Conservation (phyloP, 2,888 invertebrate species). For the Neuroscelio doddi region DNA sequence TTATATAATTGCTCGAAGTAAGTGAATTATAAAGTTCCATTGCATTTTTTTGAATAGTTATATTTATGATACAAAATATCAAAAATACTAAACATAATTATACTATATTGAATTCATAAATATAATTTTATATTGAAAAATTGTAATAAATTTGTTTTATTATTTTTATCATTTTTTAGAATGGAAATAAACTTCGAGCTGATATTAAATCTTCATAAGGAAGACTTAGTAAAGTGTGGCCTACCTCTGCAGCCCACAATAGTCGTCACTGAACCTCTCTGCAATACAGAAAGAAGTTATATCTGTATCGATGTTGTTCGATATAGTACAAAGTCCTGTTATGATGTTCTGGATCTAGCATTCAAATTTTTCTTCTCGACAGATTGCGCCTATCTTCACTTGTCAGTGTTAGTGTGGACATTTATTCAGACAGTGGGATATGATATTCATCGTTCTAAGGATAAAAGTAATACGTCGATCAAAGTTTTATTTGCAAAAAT, state of each 20-base stretch:
- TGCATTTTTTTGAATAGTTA: no score
- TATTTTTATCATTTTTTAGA: no score
- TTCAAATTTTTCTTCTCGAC: constrained; percentile 13
- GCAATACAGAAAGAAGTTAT: constrained; percentile 8
- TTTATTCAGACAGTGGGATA: constrained; percentile 11
- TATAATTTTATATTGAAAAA: no score
- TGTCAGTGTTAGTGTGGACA: constrained; percentile 11
- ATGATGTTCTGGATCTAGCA: constrained; percentile 13
- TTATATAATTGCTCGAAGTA: no score
- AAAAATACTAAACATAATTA: no score
- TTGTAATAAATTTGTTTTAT: no score
- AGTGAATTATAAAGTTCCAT: no score
- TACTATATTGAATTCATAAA: no score
- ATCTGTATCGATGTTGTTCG: constrained; percentile 5
- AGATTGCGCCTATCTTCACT: constrained; percentile 13
- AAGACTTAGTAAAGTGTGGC: constrained; percentile 4
- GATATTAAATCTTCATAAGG: constrained; percentile 1
- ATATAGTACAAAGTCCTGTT: constrained; percentile 6
- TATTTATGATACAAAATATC: no score
- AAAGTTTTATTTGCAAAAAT: constrained; percentile 12
- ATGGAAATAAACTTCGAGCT: constrained; percentile 12
- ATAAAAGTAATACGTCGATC: constrained; percentile 7
- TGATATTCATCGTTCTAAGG: not conserved
- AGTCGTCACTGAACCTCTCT: constrained; percentile 11
- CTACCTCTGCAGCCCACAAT: constrained; percentile 18